Evolutionary conservation across 2,113 vertebrate genomes (phyloP), one percentile per base, ranked within the genome.

Genomic region (Euleptes europaea): DNA sequence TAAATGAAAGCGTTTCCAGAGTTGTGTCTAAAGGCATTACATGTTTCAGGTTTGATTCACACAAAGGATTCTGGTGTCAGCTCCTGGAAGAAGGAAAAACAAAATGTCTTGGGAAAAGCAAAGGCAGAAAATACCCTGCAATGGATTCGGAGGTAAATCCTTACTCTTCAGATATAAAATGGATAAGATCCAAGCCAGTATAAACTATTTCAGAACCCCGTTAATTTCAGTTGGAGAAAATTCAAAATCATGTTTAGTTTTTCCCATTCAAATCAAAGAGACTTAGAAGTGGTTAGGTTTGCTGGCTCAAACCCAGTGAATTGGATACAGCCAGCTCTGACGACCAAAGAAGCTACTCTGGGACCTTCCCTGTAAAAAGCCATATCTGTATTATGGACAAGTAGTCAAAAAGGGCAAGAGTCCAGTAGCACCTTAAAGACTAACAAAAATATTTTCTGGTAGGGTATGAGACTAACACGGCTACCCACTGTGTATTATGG

Each of bases 31-130:
- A 82, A 82, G 66, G 40, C 70, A 76, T 12, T 84, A 11, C 74
- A 70, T 87, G 57, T 94, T 95, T 90, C 94, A 99, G 98, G 89
- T 99, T 99, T 2, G 98, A 99, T 93, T 98, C 98, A 83, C 98
- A 99, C 94, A 99, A 99, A 95, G 98, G 98, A 42, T 99, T 99
- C 92, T 99, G 99, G 98, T 99, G 98, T 94, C 98, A 99, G 91
- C 96, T 99, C 74, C 91, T 99, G 78, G 98, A 99, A 91, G 98
- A 98, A 92, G 98, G 98, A 65, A 98, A 97, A 96, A 99, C 98
- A 17, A 99, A 99, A 95, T 99, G 99, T 95, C 97, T 99, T 91
- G 98, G 98, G 31, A 99, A 98, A 91, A 99, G 97, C 94, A 98
- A 99, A 97, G 99, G 98, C 69, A 97, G 98, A 92, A 99, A 97